phyloP scores from a whole-genome alignment of 2,888 invertebrate species.

The Drosophila pegasa region DNA sequence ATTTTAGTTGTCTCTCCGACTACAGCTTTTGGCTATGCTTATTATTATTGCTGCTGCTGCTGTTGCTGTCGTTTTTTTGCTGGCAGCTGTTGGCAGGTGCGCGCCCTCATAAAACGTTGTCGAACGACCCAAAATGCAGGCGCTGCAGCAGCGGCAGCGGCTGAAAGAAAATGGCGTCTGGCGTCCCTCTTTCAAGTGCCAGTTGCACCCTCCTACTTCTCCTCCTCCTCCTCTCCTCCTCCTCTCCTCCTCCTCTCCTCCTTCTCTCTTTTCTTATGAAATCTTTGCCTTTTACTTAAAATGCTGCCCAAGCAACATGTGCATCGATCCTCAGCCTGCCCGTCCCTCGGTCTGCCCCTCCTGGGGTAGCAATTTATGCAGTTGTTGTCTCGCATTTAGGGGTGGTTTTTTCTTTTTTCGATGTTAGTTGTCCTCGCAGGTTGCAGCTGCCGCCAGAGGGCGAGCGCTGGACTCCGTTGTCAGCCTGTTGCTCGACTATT shows the following conservation, averaged over 20 bases:
- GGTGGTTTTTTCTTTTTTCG: slow-evolving; percentile 61
- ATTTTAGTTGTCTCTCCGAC: slow-evolving; percentile 43
- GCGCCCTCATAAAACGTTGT: slow-evolving; percentile 75
- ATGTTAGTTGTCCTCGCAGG: slow-evolving; percentile 35
- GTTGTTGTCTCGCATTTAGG: slow-evolving; percentile 71
- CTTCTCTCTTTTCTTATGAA: slow-evolving; percentile 59
- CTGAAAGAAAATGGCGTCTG: slow-evolving; percentile 63
- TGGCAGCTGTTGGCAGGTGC: slow-evolving; percentile 79
- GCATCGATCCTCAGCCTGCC: slow-evolving; percentile 44
- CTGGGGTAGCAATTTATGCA: slow-evolving; percentile 74
- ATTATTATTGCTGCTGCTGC: slow-evolving; percentile 45
- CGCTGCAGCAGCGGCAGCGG: slow-evolving; percentile 36
- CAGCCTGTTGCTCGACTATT: slow-evolving; percentile 49
- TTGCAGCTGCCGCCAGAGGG: slow-evolving; percentile 66
- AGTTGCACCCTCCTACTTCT: slow-evolving; percentile 51
- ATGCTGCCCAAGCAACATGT: slow-evolving; percentile 70
- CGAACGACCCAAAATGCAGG: slow-evolving; percentile 55
- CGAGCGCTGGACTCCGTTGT: slow-evolving; percentile 16
- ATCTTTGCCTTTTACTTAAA: slow-evolving; percentile 70
- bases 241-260: slow-evolving; percentile 13
- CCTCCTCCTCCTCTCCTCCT: slow-evolving; percentile 24
- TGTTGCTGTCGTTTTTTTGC: slow-evolving; percentile 16
- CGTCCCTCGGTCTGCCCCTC: slow-evolving; percentile 35
- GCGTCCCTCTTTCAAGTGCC: slow-evolving; percentile 64
- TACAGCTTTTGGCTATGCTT: slow-evolving; percentile 76